A percentile compares a stretch with the other conserved stretches of the same genome.
Conservation (phyloP, 2,113 vertebrate species). For the Hystrix brachyura region DNA sequence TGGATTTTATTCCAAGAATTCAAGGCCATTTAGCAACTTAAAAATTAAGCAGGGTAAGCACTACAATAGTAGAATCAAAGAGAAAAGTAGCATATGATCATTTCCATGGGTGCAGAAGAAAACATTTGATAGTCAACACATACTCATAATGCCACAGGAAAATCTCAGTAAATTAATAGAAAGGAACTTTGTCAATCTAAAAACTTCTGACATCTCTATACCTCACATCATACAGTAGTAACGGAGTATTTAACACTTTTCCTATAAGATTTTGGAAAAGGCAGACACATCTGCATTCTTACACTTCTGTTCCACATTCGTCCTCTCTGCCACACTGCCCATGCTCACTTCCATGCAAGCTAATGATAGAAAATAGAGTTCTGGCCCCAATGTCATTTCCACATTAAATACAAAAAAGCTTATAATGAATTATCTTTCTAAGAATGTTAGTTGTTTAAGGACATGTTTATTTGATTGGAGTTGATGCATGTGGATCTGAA, state of each 20-base stretch:
- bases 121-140: background rate
- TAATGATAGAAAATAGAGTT: background rate
- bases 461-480: background rate
- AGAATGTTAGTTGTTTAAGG: background rate
- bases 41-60: background rate
- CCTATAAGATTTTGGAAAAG: background rate
- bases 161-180: background rate
- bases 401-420: background rate
- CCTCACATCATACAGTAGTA: background rate
- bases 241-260: background rate
- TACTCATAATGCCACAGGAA: background rate
- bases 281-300: background rate
- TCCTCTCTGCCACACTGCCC: background rate
- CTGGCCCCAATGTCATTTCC: background rate
- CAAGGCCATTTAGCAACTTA: background rate
- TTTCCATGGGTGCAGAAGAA: background rate
- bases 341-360: background rate
- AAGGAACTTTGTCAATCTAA: background rate
- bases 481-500: background rate
- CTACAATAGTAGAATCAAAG: background rate
- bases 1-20: background rate
- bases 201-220: background rate
- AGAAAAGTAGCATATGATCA: background rate
- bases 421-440: slow-evolving; percentile 17
- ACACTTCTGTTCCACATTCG: background rate